Evolutionary conservation across 2,113 vertebrate genomes (phyloP).

Genomic region (Carettochelys insculpta): DNA sequence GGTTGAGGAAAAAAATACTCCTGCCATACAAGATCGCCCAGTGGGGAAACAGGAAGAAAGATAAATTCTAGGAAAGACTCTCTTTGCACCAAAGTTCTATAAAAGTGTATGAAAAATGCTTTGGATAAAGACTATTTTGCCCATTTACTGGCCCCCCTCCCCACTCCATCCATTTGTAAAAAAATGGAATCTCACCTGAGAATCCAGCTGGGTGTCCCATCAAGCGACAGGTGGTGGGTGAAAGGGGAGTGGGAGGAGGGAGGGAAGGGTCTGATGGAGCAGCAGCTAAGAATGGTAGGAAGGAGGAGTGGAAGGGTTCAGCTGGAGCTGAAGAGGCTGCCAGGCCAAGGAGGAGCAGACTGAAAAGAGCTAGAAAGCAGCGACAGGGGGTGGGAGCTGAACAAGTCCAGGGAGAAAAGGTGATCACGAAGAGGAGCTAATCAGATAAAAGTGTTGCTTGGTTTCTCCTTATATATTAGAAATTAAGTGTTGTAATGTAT

Average conservation of each 20-base stretch:
- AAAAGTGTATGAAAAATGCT: neutral
- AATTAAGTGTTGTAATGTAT: neutral
- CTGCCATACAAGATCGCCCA: neutral
- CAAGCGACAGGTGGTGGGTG: constrained; percentile 54
- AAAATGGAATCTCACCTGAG: constrained; percentile 70
- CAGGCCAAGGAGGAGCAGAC: constrained; percentile 52
- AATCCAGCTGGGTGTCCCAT: constrained; percentile 62
- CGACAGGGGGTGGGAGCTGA: constrained; percentile 31
- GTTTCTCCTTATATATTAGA: neutral
- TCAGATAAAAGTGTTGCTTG: neutral
- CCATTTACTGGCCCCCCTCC: constrained; percentile 21
- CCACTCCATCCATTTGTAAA: neutral
- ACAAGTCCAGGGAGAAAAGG: constrained; percentile 19
- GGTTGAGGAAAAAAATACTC: neutral
- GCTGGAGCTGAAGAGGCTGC: constrained; percentile 62
- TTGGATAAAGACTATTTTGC: neutral
- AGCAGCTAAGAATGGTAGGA: constrained; percentile 70
- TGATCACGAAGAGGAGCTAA: constrained; percentile 40
- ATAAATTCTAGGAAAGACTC: neutral
- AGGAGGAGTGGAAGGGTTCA: constrained; percentile 66
- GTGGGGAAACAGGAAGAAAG: no score
- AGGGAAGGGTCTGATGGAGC: constrained; percentile 67
- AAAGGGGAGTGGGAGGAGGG: constrained; percentile 4
- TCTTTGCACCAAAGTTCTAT: neutral
- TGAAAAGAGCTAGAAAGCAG: constrained; percentile 65